phyloP scores from a whole-genome alignment of 2,888 invertebrate species.

The Rotaria macrura region DNA sequence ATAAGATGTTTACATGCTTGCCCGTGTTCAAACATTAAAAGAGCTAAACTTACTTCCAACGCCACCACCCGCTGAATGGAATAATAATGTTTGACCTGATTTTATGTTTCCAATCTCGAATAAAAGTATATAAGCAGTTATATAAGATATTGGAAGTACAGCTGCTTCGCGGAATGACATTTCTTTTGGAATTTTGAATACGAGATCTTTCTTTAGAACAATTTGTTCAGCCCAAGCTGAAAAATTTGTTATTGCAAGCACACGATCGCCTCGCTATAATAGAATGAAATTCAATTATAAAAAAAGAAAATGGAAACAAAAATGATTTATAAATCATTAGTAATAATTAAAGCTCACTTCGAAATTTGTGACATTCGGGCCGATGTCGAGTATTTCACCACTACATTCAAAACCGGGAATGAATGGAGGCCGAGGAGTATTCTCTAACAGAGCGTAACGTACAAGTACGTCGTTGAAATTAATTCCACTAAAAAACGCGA shows the following conservation, averaged over 20 bases:
- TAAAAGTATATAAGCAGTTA: constrained; percentile 71
- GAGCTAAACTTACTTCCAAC: constrained; percentile 57
- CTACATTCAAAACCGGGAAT: constrained; percentile 75
- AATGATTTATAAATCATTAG: neutral
- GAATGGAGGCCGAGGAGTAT: constrained; percentile 74
- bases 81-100: constrained; percentile 67
- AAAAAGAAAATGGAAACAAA: neutral
- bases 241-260: constrained; percentile 72
- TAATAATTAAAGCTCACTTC: constrained; percentile 36
- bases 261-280: constrained; percentile 52
- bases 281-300: constrained; percentile 23
- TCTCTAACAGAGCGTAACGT: constrained; percentile 72
- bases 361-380: constrained; percentile 42
- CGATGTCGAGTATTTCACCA: constrained; percentile 53
- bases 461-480: constrained; percentile 81
- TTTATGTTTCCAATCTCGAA: constrained; percentile 70
- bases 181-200: constrained; percentile 65
- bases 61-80: constrained; percentile 76
- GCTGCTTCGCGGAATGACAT: constrained; percentile 68
- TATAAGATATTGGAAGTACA: constrained; percentile 72
- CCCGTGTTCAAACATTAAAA: constrained; percentile 56
- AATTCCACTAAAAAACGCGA: constrained; percentile 59
- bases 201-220: constrained; percentile 50
- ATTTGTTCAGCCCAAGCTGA: constrained; percentile 71
- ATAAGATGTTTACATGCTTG: constrained; percentile 47